Base-by-base conservation (phyloP, 2,113 vertebrate species). In the Malurus alboscapulatus region DNA sequence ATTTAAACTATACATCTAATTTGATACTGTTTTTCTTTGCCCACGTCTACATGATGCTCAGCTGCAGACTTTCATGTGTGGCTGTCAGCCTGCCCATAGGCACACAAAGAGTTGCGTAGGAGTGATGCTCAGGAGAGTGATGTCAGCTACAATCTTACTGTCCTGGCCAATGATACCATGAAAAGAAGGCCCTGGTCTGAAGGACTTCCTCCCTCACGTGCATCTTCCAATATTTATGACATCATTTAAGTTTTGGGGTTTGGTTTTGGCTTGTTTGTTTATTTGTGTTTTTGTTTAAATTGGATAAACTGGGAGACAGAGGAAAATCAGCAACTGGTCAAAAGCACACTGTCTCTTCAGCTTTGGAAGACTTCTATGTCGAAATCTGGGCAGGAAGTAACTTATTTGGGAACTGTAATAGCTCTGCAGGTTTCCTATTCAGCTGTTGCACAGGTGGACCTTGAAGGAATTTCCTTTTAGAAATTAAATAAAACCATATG, bases 401-500 rank as follows among this genome's bases (percentile, higher is more conserved):
- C 13, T 63, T 73, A 62, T 90, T 93, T 73, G 44, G 47, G 36
- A 90, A 74, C 42, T 40, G 38, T 34, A 87, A 73, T 24, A 87
- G 36, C 50, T 82, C 81, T 55, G 42, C 32, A 94, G 71, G 75
- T 90, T 96, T 96, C 92, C 96, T 95, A 88, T 83, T 92, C 93
- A 94, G 85, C 92, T 96, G 95, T 69, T 96, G 63, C 63, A 87
- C 96, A 96, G 96, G 96, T 96, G 96, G 85, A 47, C 47, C 47
- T 54, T 74, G 82, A 88, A 95, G 59, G 85, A 95, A 95, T 93
- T 96, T 96, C 94, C 94, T 95, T 94, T 93, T 42, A 92, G 75
- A 84, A 90, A 89, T 68, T n/a, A 87, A 95, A 93, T 86, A 94
- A 94, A 94, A 93, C 73, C 92, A 94, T 51, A 62, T 92, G 90